Conservation (phyloP, 2,113 vertebrate species). For the Carettochelys insculpta region DNA sequence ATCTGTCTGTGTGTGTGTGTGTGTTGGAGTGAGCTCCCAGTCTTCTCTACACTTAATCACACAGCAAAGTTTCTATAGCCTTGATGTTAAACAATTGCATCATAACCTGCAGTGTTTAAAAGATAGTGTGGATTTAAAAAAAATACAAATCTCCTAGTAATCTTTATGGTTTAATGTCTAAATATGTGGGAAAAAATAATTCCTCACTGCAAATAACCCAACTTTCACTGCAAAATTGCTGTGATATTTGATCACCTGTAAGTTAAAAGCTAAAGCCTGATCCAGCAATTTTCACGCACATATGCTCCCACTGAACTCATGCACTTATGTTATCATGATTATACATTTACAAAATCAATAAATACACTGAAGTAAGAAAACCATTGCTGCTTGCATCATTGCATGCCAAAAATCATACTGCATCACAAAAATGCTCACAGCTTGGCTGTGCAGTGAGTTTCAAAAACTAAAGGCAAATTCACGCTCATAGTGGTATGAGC, state of each 20-base stretch:
- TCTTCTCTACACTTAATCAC: background rate
- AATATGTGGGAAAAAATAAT: background rate
- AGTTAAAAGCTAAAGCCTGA: background rate
- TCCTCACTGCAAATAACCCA: background rate
- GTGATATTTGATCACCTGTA: background rate
- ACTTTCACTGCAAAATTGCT: background rate
- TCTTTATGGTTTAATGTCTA: background rate
- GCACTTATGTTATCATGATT: background rate
- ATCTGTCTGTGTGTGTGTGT: no score
- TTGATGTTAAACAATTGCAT: background rate
- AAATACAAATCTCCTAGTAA: background rate
- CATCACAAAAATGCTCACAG: slow-evolving; percentile 28
- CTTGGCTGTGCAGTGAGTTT: background rate
- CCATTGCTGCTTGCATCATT: background rate
- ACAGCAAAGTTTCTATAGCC: background rate
- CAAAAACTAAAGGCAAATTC: background rate
- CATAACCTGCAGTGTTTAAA: background rate
- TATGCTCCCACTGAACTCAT: background rate
- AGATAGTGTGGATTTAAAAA: background rate
- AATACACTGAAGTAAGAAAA: background rate
- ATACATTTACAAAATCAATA: background rate
- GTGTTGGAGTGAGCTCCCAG: no score
- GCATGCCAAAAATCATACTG: no score
- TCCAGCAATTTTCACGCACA: background rate
- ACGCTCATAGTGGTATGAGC: slow-evolving; percentile 4